Evolutionary conservation across 2,113 vertebrate species (phyloP).

Genomic region (Cheirogaleus medius): DNA sequence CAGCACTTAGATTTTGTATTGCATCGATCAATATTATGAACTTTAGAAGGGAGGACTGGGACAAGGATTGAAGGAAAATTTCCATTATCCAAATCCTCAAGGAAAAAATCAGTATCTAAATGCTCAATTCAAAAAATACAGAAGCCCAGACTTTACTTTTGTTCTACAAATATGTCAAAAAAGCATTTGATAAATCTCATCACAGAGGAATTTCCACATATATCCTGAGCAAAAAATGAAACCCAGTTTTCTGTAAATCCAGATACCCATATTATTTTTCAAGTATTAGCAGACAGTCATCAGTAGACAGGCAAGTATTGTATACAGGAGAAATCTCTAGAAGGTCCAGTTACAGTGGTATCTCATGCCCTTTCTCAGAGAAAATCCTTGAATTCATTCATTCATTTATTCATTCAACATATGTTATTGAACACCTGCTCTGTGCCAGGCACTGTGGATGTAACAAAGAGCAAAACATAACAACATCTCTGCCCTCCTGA

Average conservation of each 20-base stretch:
- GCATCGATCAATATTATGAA: neutral
- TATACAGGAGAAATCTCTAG: neutral
- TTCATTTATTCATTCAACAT: neutral
- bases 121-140: neutral
- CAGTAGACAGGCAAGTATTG: neutral
- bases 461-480: neutral
- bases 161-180: neutral
- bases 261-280: neutral
- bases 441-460: neutral
- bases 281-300: neutral
- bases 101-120: neutral
- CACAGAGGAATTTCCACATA: neutral
- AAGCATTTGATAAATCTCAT: neutral
- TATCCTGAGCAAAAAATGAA: neutral
- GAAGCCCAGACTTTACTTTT: neutral
- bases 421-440: neutral
- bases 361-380: neutral
- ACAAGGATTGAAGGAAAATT: neutral
- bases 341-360: neutral
- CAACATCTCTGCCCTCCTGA: neutral
- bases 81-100: neutral
- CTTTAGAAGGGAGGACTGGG: neutral
- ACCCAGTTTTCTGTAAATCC: neutral
- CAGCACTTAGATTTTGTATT: neutral
- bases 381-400: neutral